Evolutionary conservation across 2,888 invertebrate genomes (phyloP).

Genomic region (Thereva nobilitata): DNA sequence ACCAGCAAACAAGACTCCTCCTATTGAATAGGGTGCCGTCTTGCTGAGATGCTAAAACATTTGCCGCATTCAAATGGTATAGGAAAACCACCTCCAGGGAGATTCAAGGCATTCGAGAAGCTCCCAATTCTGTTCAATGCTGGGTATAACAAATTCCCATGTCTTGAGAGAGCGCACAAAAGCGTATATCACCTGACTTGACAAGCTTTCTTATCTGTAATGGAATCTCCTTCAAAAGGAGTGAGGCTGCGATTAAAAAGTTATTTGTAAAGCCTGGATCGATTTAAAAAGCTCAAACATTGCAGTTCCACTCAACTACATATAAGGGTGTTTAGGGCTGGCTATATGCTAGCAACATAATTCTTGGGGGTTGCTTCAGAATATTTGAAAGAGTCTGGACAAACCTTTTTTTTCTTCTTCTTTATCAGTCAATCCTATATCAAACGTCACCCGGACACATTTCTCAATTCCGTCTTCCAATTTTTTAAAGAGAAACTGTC

Average conservation of each 20-base stretch:
- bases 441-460: conserved; percentile 1
- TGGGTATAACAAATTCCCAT: neutral
- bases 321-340: too few species aligned
- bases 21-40: too few species aligned
- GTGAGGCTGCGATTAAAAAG: conserved; percentile 34
- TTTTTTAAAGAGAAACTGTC: conserved; percentile 13
- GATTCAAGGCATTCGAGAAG: too few species aligned
- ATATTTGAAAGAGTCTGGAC: conserved; percentile 31
- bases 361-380: conserved; percentile 16
- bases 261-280: conserved; percentile 30
- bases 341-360: conserved; percentile 1
- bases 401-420: neutral
- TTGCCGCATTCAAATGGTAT: too few species aligned
- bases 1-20: too few species aligned
- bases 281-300: conserved; percentile 11
- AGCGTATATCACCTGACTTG: conserved; percentile 29
- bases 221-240: conserved; percentile 23
- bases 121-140: too few species aligned
- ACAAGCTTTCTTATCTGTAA: conserved; percentile 30
- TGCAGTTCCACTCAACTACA: neutral
- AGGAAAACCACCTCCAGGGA: too few species aligned
- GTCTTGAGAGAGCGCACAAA: conserved; percentile 18
- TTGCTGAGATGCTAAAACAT: too few species aligned
- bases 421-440: conserved; percentile 21
- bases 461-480: conserved; percentile 26